A percentile compares a stretch with the other conserved stretches of the same genome.
These are phyloP conservation scores for Pectinophora gossypiella DNA, from an alignment of 1,140 invertebrate species.

Conservation along the genomic window DNA sequence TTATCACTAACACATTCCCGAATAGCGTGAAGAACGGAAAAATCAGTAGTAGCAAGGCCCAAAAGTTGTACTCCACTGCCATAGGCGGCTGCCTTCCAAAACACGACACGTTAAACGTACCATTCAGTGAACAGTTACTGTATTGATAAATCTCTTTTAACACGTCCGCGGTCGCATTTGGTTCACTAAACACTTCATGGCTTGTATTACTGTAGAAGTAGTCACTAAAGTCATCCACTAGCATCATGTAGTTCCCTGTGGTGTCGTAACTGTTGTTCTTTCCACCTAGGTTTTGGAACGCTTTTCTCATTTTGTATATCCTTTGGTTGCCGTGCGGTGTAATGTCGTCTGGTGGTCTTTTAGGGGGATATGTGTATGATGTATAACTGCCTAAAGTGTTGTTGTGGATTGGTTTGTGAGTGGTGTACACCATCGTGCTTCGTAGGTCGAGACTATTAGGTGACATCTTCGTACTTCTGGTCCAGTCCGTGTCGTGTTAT, in stretches of 20 bases:
- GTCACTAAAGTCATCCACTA: slow-evolving; percentile 78
- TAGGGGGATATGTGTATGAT: slow-evolving; percentile 39
- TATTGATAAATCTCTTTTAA: slow-evolving; percentile 56
- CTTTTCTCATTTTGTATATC: slow-evolving; percentile 14
- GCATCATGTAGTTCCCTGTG: slow-evolving; percentile 66
- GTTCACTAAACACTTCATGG: slow-evolving; percentile 48
- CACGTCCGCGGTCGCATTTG: slow-evolving; percentile 40
- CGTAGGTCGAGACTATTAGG: no score
- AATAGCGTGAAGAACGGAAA: slow-evolving; percentile 96
- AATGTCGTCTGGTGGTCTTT: slow-evolving; percentile 41
- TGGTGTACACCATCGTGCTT: slow-evolving; percentile 17
- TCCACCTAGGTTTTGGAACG: slow-evolving; percentile 24
- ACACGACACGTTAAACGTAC: slow-evolving; percentile 68
- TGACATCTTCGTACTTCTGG: not conserved
- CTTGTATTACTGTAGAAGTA: slow-evolving; percentile 75
- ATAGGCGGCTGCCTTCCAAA: slow-evolving; percentile 39
- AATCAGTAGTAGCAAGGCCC: slow-evolving; percentile 90
- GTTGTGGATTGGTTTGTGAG: slow-evolving; percentile 28
- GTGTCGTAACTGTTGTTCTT: slow-evolving; percentile 54
- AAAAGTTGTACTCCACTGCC: slow-evolving; percentile 81
- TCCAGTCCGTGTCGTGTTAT: slow-evolving; percentile 10
- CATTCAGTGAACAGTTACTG: slow-evolving; percentile 68
- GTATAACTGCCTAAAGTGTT: slow-evolving; percentile 18
- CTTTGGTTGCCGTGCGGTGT: slow-evolving; percentile 8
- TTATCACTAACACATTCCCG: slow-evolving; percentile 96